Evolutionary conservation across 2,113 vertebrate species (phyloP).

Genomic region (Aplodontia rufa): DNA sequence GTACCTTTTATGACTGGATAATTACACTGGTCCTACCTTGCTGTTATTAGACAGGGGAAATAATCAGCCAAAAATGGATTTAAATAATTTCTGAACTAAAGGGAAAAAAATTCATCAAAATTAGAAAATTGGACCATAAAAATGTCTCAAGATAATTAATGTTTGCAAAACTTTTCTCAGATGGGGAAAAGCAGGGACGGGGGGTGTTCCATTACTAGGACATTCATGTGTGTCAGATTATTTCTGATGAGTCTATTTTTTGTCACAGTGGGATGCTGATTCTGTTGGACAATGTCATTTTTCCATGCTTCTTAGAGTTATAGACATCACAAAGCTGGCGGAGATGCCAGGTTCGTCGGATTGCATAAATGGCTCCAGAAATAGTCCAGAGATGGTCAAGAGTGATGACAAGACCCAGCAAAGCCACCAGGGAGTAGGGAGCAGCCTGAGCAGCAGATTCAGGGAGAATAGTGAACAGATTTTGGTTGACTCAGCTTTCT

Average conservation of each 20-base stretch:
- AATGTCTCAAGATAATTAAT: neutral
- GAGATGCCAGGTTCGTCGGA: neutral
- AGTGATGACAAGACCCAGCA: neutral
- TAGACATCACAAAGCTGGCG: constrained; percentile 34
- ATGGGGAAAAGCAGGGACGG: neutral
- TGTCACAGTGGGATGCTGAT: neutral
- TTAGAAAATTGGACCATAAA: constrained; percentile 21
- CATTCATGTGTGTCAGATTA: neutral
- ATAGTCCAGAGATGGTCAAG: constrained; percentile 24
- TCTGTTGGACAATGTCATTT: neutral
- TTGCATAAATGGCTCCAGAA: constrained; percentile 40
- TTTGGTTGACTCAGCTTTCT: constrained; percentile 20
- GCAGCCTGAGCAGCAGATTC: neutral
- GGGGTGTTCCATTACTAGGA: neutral
- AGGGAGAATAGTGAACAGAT: neutral
- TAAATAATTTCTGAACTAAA: constrained; percentile 31
- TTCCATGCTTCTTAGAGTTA: neutral
- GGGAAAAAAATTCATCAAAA: neutral
- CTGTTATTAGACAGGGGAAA: neutral
- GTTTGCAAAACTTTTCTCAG: neutral
- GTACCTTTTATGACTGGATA: neutral
- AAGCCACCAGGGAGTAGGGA: neutral
- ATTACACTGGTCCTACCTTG: neutral
- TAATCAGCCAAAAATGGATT: neutral
- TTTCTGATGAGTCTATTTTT: neutral